Evolutionary conservation across 2,888 invertebrate species (phyloP).

Genomic region (Torymus aiolomorphi): DNA sequence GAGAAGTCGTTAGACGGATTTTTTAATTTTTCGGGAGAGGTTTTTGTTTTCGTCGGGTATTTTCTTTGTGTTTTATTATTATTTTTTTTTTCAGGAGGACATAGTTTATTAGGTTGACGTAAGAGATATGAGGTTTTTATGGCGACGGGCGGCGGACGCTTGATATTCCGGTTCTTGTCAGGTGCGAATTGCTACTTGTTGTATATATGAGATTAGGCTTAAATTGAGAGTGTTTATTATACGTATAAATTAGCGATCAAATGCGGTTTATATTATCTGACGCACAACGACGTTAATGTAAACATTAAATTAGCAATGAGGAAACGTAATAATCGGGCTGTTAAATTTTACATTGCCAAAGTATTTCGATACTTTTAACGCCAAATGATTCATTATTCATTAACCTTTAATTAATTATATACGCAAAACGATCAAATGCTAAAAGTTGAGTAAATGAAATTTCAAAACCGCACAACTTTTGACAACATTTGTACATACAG

Average conservation of each 20-base stretch:
- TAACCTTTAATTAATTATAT: too few relatives aligned
- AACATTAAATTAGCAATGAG: background rate
- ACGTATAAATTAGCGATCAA: background rate
- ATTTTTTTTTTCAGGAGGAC: background rate
- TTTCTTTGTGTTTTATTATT: background rate
- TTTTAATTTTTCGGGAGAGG: conserved; percentile 15
- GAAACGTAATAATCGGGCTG: background rate
- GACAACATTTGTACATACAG: too few relatives aligned
- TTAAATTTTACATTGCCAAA: too few relatives aligned
- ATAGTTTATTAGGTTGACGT: conserved; percentile 24
- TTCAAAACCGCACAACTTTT: too few relatives aligned
- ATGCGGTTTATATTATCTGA: background rate
- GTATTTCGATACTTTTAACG: too few relatives aligned
- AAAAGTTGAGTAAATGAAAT: too few relatives aligned
- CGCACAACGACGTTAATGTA: background rate
- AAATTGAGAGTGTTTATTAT: conserved; percentile 23
- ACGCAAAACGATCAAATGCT: too few relatives aligned
- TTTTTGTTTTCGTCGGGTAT: background rate
- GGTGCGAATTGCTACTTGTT: conserved; percentile 26
- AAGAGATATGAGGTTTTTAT: conserved; percentile 18
- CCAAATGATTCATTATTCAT: too few relatives aligned
- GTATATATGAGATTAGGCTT: background rate
- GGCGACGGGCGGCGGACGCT: conserved; percentile 3
- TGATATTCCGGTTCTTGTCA: conserved; percentile 7
- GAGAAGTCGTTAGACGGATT: too few relatives aligned